A percentile compares a stretch with the other conserved stretches of the same genome.
Evolutionary conservation across 1,140 invertebrate genomes (phyloP).

Genomic region (Eupristina koningsbergeri): DNA sequence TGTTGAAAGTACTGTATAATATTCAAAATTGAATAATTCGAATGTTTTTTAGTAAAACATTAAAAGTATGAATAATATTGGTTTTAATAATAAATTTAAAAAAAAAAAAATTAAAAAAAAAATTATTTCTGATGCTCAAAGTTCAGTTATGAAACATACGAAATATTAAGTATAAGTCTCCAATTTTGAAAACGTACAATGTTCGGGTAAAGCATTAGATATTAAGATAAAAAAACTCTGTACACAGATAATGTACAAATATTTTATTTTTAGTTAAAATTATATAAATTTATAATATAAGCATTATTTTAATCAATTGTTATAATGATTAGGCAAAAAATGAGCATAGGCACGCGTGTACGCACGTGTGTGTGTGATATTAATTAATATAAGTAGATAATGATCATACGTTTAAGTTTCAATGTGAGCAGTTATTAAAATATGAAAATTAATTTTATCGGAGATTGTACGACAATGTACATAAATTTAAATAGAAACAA

Average conservation of each 20-base stretch:
- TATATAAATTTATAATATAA: conserved; percentile 54
- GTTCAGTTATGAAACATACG: conserved; percentile 40
- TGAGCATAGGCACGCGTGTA: conserved; percentile 24
- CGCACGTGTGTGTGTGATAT: conserved; percentile 11
- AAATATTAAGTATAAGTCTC: conserved; percentile 25
- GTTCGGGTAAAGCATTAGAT: conserved; percentile 30
- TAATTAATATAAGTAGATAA: conserved; percentile 18
- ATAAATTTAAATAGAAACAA: conserved; percentile 48
- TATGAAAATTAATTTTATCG: conserved; percentile 36
- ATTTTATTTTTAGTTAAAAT: conserved; percentile 58
- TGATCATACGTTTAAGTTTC: not conserved
- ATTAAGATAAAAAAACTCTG: conserved; percentile 54
- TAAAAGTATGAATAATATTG: conserved; percentile 4
- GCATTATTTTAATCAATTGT: conserved; percentile 5
- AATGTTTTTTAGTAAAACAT: not conserved
- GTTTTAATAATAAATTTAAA: not conserved
- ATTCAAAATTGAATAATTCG: conserved; percentile 31
- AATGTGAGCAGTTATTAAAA: conserved; percentile 17
- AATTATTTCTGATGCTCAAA: conserved; percentile 52
- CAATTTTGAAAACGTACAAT: conserved; percentile 32
- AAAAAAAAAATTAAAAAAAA: conserved; percentile 27
- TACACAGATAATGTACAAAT: conserved; percentile 67
- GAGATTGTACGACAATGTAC: conserved; percentile 36
- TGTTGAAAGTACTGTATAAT: conserved; percentile 66
- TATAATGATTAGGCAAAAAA: not conserved